These are phyloP conservation scores for Diplolepis rosae DNA, from an alignment of 2,888 invertebrate genomes.

Conservation along the genomic window DNA sequence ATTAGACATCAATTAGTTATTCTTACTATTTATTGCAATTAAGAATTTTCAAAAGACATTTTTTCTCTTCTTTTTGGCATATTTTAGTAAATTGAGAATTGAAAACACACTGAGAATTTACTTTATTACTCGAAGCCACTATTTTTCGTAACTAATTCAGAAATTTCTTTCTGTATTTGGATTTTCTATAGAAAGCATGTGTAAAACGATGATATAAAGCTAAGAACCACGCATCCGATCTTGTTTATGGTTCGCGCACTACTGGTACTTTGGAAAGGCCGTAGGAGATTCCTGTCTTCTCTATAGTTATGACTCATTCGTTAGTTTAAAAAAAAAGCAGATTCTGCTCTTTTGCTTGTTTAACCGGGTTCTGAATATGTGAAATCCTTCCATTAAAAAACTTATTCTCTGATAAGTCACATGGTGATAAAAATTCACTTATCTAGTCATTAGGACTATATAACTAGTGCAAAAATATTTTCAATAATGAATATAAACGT, in stretches of 20 bases:
- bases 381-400: neutral
- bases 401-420: neutral
- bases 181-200: neutral
- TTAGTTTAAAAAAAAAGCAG: slow-evolving; percentile 38
- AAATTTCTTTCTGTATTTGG: no score
- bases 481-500: neutral
- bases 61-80: neutral
- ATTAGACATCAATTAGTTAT: neutral
- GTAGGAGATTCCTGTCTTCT: slow-evolving; percentile 7
- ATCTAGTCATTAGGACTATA: neutral
- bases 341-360: neutral
- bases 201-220: neutral
- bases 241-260: slow-evolving; percentile 51
- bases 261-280: slow-evolving; percentile 50
- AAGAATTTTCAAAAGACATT: neutral
- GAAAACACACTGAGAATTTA: neutral
- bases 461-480: neutral
- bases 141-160: neutral
- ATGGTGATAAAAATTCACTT: neutral
- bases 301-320: slow-evolving; percentile 44
- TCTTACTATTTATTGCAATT: neutral
- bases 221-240: slow-evolving; percentile 44
- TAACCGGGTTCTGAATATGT: neutral
- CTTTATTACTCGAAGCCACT: neutral
- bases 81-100: neutral